phyloP scores from a whole-genome alignment of 2,797 vertebrate genomes.

The Tapera naevia region DNA sequence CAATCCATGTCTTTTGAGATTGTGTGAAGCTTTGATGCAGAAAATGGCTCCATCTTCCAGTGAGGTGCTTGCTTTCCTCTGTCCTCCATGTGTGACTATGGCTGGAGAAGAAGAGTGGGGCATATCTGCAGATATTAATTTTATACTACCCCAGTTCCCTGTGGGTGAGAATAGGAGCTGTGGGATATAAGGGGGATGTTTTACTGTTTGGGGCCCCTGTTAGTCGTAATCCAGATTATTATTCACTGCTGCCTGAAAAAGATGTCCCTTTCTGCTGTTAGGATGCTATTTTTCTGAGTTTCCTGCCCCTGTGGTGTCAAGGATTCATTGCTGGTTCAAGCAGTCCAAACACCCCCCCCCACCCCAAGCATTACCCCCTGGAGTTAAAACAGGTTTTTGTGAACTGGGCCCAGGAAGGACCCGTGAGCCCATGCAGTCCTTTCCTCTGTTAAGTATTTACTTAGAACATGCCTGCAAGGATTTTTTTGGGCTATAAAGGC shows the following conservation, averaged over 20 bases:
- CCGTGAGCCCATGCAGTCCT: not conserved
- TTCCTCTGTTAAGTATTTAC: not conserved
- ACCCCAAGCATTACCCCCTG: not conserved
- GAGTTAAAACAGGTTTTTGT: not conserved
- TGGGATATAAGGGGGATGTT: no score
- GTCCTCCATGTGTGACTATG: no score
- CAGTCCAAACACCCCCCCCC: not conserved
- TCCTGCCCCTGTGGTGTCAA: fast-evolving
- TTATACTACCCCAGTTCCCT: not conserved
- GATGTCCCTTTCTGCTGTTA: not conserved
- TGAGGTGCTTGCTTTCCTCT: no score
- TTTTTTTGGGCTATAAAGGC: not conserved
- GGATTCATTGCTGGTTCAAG: not conserved
- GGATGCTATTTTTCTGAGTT: not conserved
- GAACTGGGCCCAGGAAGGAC: not conserved
- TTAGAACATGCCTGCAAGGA: not conserved
- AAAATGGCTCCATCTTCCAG: no score
- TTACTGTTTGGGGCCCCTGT: not conserved
- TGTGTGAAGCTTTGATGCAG: no score
- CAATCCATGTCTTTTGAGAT: no score
- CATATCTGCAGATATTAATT: not conserved
- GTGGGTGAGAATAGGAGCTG: not conserved
- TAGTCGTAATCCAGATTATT: not conserved
- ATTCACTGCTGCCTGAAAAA: not conserved
- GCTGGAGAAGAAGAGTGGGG: no score